Evolutionary conservation across 2,797 vertebrate genomes (phyloP), one percentile per base, ranked within the genome.

Genomic region (Periophthalmus magnuspinnatus): DNA sequence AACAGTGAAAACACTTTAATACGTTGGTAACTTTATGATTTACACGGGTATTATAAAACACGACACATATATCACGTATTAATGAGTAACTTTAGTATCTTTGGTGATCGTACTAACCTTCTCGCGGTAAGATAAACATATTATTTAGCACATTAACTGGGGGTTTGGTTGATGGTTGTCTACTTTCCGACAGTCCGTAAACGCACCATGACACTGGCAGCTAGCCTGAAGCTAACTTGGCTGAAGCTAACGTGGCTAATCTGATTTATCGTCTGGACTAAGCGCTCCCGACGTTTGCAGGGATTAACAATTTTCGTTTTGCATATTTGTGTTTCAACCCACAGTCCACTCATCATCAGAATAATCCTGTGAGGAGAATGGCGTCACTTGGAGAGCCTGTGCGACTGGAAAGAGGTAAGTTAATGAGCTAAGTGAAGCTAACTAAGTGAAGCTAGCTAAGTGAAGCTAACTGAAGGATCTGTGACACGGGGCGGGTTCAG

Each of bases 311-410:
- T 65, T 78, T 84, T 75, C 67, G 61, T 83, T 81, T 73, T 74
- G 57, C 24, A 67, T 66, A 79, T 72, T 63, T 57, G 36, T 0
- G 24, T 19, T 78, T 75, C 58, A 70, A 65, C 69, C 22, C 16
- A 24, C 9, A n/a, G 47, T 61, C 32, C 48, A 0, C 8, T 52
- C 38, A 24, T 65, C 38, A 19, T 3, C 57, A 17, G 65, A 0
- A 55, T 1, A 5, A 6, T 17, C 32, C 6, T 38, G 2, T 11
- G 7, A 69, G 1, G 48, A 92, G 81, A 87, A 99, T 99, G 97
- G 97, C 97, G 86, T 95, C 96, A 67, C 84, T 96, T 54, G 95
- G 96, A 0, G 97, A 99, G 64, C 94, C 97, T 16, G 96, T 98
- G 48, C 93, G 96, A 61, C 74, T 99, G 92, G 97, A 98, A 91